Evolutionary conservation across 2,888 invertebrate genomes (phyloP).

Genomic region (Ormyrus thymus): DNA sequence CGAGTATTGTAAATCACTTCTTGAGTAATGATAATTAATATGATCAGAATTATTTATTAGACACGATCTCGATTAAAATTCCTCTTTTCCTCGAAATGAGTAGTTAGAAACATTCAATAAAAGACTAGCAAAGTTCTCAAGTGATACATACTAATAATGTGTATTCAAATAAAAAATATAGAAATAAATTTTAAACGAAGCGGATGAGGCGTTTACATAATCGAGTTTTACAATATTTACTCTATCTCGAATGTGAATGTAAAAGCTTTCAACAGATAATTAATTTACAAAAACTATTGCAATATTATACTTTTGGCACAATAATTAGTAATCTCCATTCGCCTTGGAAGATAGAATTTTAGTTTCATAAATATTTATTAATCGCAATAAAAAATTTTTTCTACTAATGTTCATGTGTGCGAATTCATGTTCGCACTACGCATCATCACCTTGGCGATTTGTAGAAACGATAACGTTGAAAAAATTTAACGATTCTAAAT

Average conservation of each 20-base stretch:
- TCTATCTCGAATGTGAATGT: no score
- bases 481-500: no score
- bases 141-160: conserved; percentile 6
- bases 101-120: conserved; percentile 5
- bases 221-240: neutral
- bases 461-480: no score
- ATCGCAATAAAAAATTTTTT: no score
- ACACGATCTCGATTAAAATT: conserved; percentile 22
- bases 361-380: no score
- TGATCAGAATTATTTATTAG: conserved; percentile 42
- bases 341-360: no score
- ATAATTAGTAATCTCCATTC: neutral
- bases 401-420: no score
- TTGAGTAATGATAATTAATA: conserved; percentile 42
- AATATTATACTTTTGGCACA: neutral
- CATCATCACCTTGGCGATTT: no score
- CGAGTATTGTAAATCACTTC: conserved; percentile 36
- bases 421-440: no score
- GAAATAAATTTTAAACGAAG: neutral
- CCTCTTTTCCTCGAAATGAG: conserved; percentile 26
- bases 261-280: conserved; percentile 8
- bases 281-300: neutral
- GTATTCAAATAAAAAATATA: conserved; percentile 15
- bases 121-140: conserved; percentile 9
- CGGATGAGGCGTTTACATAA: conserved; percentile 3